A percentile compares a stretch with the other conserved stretches of the same genome.
phyloP scores from a whole-genome alignment of 2,888 invertebrate genomes.

The Ochropleura leucogaster region DNA sequence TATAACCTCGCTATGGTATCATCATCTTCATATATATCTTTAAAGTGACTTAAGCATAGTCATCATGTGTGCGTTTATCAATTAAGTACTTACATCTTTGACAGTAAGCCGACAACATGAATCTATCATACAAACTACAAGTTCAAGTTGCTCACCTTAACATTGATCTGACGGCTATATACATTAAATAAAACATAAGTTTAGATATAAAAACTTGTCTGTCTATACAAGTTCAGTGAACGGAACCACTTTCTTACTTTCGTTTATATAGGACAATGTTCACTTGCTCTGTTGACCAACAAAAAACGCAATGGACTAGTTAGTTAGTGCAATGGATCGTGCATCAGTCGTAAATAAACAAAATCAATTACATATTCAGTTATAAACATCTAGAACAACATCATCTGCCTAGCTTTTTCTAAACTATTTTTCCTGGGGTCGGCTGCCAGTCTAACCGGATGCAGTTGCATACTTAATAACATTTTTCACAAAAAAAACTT shows the following conservation, averaged over 20 bases:
- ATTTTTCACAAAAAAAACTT: no score
- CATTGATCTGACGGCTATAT: constrained; percentile 3
- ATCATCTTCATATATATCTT: not conserved
- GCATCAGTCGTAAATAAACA: not conserved
- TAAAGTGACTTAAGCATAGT: not conserved
- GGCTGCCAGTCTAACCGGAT: no score
- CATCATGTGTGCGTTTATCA: not conserved
- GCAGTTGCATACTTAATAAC: no score
- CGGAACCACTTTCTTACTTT: constrained; percentile 68
- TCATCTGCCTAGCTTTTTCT: no score
- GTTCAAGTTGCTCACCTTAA: constrained; percentile 22
- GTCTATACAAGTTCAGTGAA: constrained; percentile 32
- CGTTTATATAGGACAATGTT: constrained; percentile 49
- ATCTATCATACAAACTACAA: not conserved
- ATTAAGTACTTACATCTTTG: not conserved
- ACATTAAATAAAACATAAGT: constrained; percentile 24
- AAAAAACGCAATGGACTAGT: constrained; percentile 57
- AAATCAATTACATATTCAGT: no score
- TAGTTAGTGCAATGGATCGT: constrained; percentile 2
- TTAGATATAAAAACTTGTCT: constrained; percentile 51
- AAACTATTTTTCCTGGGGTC: no score
- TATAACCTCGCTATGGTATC: no score
- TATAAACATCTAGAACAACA: no score
- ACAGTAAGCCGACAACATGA: constrained; percentile 9
- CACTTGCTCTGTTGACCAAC: constrained; percentile 62